phyloP scores from a whole-genome alignment of 1,140 invertebrate species.

The Aphaenogaster rudis region DNA sequence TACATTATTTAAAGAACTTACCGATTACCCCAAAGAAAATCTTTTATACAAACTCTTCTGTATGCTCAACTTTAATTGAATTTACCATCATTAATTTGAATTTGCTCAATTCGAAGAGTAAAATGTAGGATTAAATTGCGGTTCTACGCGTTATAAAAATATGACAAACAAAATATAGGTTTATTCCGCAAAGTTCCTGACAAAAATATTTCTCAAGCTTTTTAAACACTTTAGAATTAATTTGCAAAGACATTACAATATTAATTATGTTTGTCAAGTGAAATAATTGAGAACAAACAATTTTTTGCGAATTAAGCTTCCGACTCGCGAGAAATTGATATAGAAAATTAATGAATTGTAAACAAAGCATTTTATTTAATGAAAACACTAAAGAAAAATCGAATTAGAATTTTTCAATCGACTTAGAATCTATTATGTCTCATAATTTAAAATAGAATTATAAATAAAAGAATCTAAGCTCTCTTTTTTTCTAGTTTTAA shows the following conservation, averaged over 20 bases:
- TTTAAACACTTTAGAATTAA: not conserved
- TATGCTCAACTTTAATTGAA: constrained; percentile 65
- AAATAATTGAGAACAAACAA: not conserved
- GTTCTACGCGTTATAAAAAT: not conserved
- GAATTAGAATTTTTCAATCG: not conserved
- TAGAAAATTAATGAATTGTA: not conserved
- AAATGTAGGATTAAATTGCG: not conserved
- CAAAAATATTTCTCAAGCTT: not conserved
- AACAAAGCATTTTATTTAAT: not conserved
- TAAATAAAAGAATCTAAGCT: not conserved
- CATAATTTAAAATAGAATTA: not conserved
- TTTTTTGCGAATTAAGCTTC: not conserved
- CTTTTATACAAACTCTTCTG: constrained; percentile 38
- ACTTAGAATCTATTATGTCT: not conserved
- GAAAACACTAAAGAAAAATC: not conserved
- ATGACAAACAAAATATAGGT: not conserved
- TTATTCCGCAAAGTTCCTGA: not conserved
- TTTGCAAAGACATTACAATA: not conserved
- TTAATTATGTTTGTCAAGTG: not conserved
- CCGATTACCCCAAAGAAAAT: constrained; percentile 53
- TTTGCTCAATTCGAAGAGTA: not conserved
- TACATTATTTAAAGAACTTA: constrained; percentile 66
- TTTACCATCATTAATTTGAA: constrained; percentile 62
- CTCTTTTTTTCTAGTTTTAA: not conserved
- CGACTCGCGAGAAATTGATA: not conserved